phyloP scores from a whole-genome alignment of 2,888 invertebrate species.

The Labia minor region DNA sequence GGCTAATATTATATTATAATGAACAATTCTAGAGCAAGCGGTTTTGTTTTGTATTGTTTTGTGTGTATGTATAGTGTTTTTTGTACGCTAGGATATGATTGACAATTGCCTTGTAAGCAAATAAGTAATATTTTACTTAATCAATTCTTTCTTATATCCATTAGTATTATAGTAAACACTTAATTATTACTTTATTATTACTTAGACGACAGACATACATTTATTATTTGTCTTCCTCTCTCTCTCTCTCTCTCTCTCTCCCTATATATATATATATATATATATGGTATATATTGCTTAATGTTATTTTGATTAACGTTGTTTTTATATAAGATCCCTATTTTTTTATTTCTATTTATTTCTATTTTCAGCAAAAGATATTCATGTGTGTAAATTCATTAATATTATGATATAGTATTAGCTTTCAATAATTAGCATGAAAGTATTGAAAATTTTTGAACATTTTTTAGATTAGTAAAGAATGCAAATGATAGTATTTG shows the following conservation, averaged over 20 bases:
- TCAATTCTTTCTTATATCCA: neutral
- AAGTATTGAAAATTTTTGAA: neutral
- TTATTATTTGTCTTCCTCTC: too few species aligned
- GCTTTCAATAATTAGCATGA: neutral
- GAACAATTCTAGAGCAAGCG: neutral
- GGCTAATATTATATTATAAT: neutral
- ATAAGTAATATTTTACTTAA: neutral
- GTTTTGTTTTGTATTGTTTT: slow-evolving; percentile 15
- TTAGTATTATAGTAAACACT: neutral
- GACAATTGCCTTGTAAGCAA: neutral
- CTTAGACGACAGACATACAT: too few species aligned
- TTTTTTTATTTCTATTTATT: neutral
- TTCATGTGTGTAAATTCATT: neutral
- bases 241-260: too few species aligned
- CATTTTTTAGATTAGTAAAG: neutral
- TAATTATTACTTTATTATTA: neutral
- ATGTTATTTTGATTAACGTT: neutral
- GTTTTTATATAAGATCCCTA: neutral
- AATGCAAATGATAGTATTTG: neutral
- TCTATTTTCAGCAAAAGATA: neutral
- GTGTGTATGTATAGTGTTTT: neutral
- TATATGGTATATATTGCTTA: neutral
- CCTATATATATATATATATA: too few species aligned
- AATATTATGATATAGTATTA: neutral
- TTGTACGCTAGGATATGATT: slow-evolving; percentile 18